A percentile compares a stretch with the other conserved stretches of the same genome.
Conservation (phyloP, 2,113 vertebrate genomes). For the Apteryx owenii region DNA sequence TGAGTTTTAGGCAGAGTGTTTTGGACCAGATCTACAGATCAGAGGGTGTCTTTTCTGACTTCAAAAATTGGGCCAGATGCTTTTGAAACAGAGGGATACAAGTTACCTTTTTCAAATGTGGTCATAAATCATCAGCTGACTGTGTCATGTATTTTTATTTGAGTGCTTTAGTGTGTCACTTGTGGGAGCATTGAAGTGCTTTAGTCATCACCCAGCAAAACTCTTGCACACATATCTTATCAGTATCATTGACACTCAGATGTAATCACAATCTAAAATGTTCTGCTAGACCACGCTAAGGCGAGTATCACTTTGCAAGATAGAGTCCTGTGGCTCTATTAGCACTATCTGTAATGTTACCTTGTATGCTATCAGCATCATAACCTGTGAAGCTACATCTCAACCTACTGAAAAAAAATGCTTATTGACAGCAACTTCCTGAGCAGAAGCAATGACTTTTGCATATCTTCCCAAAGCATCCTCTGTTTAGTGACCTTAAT, state of each 20-base stretch:
- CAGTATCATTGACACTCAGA: neutral
- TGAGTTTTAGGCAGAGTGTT: neutral
- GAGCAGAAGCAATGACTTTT: neutral
- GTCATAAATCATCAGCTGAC: neutral
- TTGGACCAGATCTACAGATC: neutral
- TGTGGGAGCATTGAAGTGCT: neutral
- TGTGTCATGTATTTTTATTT: neutral
- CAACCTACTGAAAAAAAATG: neutral
- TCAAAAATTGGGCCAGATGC: neutral
- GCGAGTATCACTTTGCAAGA: neutral
- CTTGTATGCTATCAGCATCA: neutral
- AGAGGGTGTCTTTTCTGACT: neutral
- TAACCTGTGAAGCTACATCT: neutral
- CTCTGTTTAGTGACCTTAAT: neutral
- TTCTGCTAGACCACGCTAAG: neutral
- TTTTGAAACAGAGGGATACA: neutral
- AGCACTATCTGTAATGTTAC: neutral
- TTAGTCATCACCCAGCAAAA: neutral
- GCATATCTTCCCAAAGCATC: neutral
- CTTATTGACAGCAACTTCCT: neutral
- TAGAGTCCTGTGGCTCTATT: rapidly evolving
- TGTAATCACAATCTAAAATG: neutral
- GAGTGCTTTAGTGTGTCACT: rapidly evolving
- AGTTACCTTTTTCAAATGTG: neutral
- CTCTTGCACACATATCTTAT: neutral